Evolutionary conservation across 2,888 invertebrate genomes (phyloP).

Genomic region (Villa cingulata): DNA sequence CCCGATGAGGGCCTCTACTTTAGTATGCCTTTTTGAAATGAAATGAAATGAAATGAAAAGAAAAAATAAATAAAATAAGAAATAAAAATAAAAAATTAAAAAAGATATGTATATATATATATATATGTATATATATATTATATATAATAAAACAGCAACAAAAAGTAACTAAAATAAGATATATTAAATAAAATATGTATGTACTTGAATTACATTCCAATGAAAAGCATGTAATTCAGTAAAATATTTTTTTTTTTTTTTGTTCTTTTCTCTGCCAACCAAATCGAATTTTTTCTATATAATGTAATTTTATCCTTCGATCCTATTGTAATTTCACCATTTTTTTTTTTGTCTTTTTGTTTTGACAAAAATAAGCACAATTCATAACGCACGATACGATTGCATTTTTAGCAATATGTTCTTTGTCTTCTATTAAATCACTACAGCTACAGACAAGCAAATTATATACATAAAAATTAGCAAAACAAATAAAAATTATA

Average conservation of each 20-base stretch:
- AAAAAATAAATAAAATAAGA: constrained; percentile 14
- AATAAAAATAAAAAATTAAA: background rate
- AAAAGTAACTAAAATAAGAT: too few relatives aligned
- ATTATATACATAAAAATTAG: background rate
- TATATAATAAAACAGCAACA: too few relatives aligned
- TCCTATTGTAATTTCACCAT: too few relatives aligned
- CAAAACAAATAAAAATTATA: background rate
- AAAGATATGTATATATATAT: background rate
- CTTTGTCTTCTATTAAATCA: background rate
- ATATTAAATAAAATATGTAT: too few relatives aligned
- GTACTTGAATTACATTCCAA: too few relatives aligned
- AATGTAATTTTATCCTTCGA: too few relatives aligned
- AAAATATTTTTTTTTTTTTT: too few relatives aligned
- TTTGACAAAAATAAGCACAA: background rate
- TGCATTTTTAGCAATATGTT: background rate
- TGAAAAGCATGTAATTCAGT: too few relatives aligned
- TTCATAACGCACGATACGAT: background rate
- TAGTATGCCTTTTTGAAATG: constrained; percentile 34
- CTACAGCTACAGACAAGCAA: background rate
- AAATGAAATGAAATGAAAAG: constrained; percentile 12
- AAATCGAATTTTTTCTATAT: too few relatives aligned
- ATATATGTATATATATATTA: too few relatives aligned
- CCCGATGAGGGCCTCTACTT: constrained; percentile 35
- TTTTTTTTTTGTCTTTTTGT: too few relatives aligned
- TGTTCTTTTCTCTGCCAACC: too few relatives aligned